Percentiles rank a stretch among this genome's conserved stretches.
Conservation (phyloP, 1,140 invertebrate species). For the Myzus persicae region DNA sequence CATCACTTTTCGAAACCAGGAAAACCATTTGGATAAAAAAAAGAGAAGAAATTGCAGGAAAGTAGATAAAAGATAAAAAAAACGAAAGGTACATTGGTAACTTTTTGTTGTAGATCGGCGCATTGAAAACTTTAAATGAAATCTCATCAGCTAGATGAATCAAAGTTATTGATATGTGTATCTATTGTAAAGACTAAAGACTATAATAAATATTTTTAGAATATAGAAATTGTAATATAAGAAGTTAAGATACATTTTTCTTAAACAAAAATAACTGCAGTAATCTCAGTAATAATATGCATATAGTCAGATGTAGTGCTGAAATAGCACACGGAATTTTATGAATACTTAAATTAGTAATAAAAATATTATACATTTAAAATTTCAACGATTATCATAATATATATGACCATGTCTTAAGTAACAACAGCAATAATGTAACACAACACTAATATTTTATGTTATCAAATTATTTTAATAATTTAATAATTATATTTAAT, state of each 20-base stretch:
- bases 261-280: not conserved
- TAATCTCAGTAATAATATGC: not conserved
- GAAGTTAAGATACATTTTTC: not conserved
- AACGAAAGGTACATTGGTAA: slow-evolving; percentile 18
- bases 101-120: slow-evolving; percentile 53
- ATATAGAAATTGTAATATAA: not conserved
- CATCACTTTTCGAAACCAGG: slow-evolving; percentile 46
- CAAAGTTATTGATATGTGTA: not conserved
- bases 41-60: not conserved
- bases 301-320: not conserved
- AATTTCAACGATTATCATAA: too few relatives aligned
- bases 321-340: not conserved
- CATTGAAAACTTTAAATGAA: slow-evolving; percentile 48
- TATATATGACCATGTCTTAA: not conserved
- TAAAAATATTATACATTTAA: not conserved
- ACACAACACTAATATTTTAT: not conserved
- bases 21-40: slow-evolving; percentile 9
- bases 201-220: not conserved
- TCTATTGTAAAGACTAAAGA: slow-evolving; percentile 45
- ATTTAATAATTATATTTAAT: not conserved
- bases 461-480: not conserved
- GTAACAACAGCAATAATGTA: not conserved
- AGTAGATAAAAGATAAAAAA: not conserved
- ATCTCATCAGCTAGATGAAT: slow-evolving; percentile 50
- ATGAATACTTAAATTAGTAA: not conserved